Evolutionary conservation across 2,888 invertebrate species (phyloP), one percentile per base, ranked within the genome.

Genomic region (Malthinus seriepunctatus): DNA sequence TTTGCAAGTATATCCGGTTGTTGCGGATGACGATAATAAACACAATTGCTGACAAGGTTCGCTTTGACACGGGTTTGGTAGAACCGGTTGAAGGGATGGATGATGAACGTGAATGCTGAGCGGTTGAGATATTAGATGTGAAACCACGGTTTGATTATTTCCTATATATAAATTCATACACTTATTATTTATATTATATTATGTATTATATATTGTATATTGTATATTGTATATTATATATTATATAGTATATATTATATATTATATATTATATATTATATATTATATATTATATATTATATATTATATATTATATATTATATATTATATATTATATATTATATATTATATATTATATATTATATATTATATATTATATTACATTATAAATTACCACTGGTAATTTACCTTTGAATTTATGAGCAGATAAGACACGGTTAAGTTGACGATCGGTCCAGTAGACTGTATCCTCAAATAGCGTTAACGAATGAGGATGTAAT

Each of bases 401-500:
- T 3, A 23, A 60, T 50, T 46, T 50, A 69, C 73, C 79, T 67
- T 87, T 87, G 79, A 91, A 96, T 79, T 98, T 98, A 76, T 96
- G 91, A 0, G 95, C 94, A 0, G 92, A 94, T 4, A 91, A 78
- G 9, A 95, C 95, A 12, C 96, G 81, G 75, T 97, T 97, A 35
- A 96, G 79, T 76, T 97, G 95, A 1, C 95, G 83, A 76, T 97
- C 97, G 0, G 97, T 97, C 95, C 97, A 98, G 79, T 96, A 99
- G 54, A 99, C 81, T 0, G 92, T 92, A 72, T 98, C 96, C 77
- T 99, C 98, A 76, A 98, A 98, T 6, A 97, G 81, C 0, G 97
- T 93, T 33, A 99, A 78, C 7, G 94, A 96, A 76, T 97, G 97
- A 0, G 98, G 97, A 79, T 98, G 97, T 1, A 97, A 81, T 0